phyloP scores from a whole-genome alignment of 2,113 vertebrate species.

The Stictonetta naevosa region DNA sequence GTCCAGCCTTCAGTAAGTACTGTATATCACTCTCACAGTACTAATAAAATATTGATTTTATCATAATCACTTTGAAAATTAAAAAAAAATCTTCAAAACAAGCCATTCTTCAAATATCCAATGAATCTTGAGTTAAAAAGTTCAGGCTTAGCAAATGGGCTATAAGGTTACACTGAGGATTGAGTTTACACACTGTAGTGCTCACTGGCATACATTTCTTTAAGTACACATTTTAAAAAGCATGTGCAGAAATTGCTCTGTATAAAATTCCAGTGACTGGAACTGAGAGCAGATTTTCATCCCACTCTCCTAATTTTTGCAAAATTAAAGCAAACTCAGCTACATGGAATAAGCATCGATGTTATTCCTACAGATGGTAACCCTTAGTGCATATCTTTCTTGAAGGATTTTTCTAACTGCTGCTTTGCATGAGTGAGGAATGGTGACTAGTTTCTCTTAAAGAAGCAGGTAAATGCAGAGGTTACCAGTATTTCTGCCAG shows the following conservation, averaged over 20 bases:
- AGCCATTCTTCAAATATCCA: neutral
- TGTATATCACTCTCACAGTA: neutral
- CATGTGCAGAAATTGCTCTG: neutral
- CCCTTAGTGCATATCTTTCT: neutral
- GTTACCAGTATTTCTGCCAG: neutral
- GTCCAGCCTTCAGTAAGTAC: neutral
- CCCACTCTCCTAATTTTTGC: neutral
- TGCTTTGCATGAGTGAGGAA: neutral
- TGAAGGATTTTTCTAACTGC: neutral
- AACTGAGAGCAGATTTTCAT: neutral
- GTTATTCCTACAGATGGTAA: neutral
- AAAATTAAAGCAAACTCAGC: neutral
- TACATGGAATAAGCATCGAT: neutral
- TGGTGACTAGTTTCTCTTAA: neutral
- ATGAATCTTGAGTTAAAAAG: neutral
- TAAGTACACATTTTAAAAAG: neutral
- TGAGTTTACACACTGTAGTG: neutral
- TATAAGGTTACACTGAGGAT: neutral
- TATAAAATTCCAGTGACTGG: neutral
- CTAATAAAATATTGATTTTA: neutral
- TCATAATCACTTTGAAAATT: neutral
- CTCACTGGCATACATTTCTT: rapidly evolving
- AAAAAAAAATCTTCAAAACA: neutral
- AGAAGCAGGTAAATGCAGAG: neutral
- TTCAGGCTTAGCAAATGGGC: neutral